phyloP scores from a whole-genome alignment of 2,113 vertebrate genomes.

The Merops nubicus region DNA sequence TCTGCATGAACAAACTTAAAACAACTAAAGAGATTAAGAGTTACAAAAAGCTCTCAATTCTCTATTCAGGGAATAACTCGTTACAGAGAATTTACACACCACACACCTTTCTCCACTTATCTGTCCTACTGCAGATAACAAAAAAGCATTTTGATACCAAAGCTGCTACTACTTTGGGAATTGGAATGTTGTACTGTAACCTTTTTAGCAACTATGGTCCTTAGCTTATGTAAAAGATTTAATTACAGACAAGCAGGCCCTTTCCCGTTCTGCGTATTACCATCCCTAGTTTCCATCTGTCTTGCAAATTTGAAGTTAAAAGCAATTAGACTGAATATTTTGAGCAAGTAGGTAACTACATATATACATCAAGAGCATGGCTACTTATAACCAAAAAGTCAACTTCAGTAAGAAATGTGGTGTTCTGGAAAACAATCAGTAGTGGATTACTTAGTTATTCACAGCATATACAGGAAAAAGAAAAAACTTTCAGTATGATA shows the following conservation, averaged over 20 bases:
- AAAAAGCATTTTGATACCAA: not conserved
- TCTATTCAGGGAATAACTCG: not conserved
- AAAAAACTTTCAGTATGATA: not conserved
- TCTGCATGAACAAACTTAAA: not conserved
- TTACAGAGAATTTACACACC: not conserved
- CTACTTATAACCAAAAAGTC: not conserved
- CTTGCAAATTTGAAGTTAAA: not conserved
- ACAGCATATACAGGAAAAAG: not conserved
- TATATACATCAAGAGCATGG: not conserved
- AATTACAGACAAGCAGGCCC: not conserved
- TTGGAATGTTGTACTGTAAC: not conserved
- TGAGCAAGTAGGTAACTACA: not conserved
- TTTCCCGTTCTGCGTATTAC: not conserved
- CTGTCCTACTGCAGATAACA: not conserved
- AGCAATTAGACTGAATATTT: not conserved
- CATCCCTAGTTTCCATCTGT: not conserved
- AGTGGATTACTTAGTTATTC: not conserved
- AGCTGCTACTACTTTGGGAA: not conserved
- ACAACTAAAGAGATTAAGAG: not conserved
- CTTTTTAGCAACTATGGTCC: not conserved
- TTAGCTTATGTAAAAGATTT: not conserved
- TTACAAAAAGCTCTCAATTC: not conserved
- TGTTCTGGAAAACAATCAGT: not conserved
- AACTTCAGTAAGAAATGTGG: not conserved
- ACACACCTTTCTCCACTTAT: not conserved